Conservation (phyloP, 1,140 invertebrate species). For the Notospermus geniculatus region DNA sequence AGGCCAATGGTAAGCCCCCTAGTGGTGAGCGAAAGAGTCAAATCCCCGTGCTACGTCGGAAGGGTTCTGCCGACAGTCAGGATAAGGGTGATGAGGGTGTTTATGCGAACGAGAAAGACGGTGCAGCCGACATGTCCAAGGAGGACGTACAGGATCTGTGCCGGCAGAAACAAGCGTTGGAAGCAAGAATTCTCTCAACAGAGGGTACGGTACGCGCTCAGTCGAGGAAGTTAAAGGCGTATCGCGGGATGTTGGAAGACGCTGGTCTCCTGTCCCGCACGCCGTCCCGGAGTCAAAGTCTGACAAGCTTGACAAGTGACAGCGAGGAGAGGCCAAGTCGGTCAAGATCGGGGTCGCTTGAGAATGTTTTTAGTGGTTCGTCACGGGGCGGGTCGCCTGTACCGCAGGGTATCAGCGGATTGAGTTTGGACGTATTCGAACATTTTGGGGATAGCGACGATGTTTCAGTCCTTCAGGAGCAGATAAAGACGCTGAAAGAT, state of each 20-base stretch:
- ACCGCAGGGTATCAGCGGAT: too few species aligned
- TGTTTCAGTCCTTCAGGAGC: too few species aligned
- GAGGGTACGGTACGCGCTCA: slow-evolving; percentile 39
- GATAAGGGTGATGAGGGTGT: background rate
- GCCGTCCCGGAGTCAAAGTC: slow-evolving; percentile 31
- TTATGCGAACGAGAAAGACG: background rate
- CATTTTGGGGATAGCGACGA: too few species aligned
- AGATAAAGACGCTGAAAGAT: too few species aligned
- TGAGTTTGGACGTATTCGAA: too few species aligned
- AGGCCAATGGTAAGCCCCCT: background rate
- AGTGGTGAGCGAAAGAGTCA: slow-evolving; percentile 3
- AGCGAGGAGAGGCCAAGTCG: too few species aligned
- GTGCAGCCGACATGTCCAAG: too few species aligned
- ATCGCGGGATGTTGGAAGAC: slow-evolving; percentile 30
- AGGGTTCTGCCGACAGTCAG: background rate
- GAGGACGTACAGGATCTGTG: slow-evolving; percentile 17
- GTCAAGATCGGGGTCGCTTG: background rate
- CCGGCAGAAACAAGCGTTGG: slow-evolving; percentile 14
- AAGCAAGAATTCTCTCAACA: slow-evolving; percentile 33
- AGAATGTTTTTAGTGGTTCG: background rate
- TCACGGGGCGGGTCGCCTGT: too few species aligned
- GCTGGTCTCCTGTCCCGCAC: slow-evolving; percentile 26
- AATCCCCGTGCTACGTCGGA: slow-evolving; percentile 4
- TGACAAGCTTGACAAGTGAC: slow-evolving; percentile 21
- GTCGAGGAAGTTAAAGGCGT: slow-evolving; percentile 35